Conservation (phyloP, 2,888 invertebrate genomes). For the Ennomos fuscantarius region DNA sequence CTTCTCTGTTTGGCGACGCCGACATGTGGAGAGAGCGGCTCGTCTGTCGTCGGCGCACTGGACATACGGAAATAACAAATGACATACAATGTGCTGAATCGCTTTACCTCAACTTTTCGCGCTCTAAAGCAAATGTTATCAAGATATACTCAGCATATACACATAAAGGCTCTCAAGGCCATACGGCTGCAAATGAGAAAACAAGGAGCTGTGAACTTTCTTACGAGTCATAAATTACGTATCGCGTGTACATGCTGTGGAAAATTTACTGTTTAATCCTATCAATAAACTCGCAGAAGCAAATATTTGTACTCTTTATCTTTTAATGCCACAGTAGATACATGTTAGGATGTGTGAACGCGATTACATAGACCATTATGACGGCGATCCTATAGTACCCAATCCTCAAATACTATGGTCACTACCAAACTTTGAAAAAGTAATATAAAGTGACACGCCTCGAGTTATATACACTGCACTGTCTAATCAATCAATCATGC, state of each 20-base stretch:
- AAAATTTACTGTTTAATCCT: slow-evolving; percentile 22
- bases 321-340: slow-evolving; percentile 10
- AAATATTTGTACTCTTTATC: slow-evolving; percentile 28
- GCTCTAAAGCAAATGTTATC: too few species aligned
- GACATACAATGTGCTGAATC: too few species aligned
- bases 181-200: slow-evolving; percentile 4
- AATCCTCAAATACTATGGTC: too few species aligned
- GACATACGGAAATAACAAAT: slow-evolving; percentile 14
- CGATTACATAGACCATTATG: too few species aligned
- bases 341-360: too few species aligned
- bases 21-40: background rate
- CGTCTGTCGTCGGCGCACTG: slow-evolving; percentile 12
- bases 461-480: too few species aligned
- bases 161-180: background rate
- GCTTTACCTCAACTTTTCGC: too few species aligned
- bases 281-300: slow-evolving; percentile 13
- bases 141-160: too few species aligned
- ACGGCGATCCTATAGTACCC: too few species aligned
- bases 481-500: too few species aligned
- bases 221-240: slow-evolving; percentile 11
- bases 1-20: background rate
- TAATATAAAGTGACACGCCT: too few species aligned
- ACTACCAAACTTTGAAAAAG: too few species aligned
- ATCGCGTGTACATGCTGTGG: slow-evolving; percentile 4
- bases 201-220: slow-evolving; percentile 11